Conservation (phyloP, 2,113 vertebrate genomes). For the Malaclemys terrapin region DNA sequence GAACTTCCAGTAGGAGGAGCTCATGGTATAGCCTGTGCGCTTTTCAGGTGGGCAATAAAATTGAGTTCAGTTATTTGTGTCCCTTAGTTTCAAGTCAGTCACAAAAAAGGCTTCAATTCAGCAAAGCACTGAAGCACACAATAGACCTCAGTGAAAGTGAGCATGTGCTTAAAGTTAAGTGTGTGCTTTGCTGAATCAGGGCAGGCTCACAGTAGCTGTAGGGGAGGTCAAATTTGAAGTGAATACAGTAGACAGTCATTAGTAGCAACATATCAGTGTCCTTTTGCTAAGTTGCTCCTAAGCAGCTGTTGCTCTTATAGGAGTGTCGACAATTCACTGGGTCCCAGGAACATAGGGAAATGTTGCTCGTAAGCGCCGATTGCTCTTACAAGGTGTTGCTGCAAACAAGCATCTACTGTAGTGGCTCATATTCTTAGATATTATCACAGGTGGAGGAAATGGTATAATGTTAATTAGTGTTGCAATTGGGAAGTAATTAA, state of each 20-base stretch:
- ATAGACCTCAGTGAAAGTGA: too few relatives aligned
- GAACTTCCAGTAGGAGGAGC: background rate
- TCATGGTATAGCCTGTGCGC: background rate
- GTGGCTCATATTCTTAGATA: background rate
- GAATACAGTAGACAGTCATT: background rate
- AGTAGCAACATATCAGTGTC: too few relatives aligned
- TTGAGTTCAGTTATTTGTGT: background rate
- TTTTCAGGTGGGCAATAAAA: background rate
- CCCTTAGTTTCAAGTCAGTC: background rate
- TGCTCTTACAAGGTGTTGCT: too few relatives aligned
- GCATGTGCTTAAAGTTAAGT: background rate
- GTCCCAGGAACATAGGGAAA: too few relatives aligned
- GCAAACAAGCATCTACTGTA: background rate
- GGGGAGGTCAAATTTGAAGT: background rate
- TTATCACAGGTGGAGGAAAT: background rate
- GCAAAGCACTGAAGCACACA: background rate
- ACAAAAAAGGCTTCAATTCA: background rate
- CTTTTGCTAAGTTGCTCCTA: too few relatives aligned
- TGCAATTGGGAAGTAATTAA: background rate
- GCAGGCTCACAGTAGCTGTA: background rate
- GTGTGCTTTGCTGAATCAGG: accelerated
- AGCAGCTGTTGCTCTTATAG: too few relatives aligned
- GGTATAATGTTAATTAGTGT: background rate
- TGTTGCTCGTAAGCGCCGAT: too few relatives aligned
- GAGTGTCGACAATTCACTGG: too few relatives aligned